Evolutionary conservation across 2,888 invertebrate genomes (phyloP).

Genomic region (Chymomyza fuscimana): DNA sequence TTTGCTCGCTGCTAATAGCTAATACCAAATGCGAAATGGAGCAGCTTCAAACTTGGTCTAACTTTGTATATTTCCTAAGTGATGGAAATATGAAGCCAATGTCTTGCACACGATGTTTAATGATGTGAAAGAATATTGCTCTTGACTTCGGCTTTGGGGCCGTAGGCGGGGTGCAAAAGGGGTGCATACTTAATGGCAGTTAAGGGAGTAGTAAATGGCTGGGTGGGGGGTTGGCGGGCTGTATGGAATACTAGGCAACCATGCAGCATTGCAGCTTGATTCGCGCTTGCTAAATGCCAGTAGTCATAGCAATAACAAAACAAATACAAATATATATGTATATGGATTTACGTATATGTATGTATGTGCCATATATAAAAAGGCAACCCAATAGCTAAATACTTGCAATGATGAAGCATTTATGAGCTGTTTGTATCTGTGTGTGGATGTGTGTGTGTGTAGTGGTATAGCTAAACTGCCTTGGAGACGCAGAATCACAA

Average conservation of each 20-base stretch:
- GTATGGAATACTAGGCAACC: no score
- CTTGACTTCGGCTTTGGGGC: constrained; percentile 50
- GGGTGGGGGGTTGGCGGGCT: no score
- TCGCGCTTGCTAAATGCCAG: neutral
- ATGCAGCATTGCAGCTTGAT: neutral
- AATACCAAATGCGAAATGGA: neutral
- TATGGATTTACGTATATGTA: no score
- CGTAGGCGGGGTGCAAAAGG: constrained; percentile 5
- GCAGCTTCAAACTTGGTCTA: neutral
- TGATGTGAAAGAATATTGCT: constrained; percentile 63
- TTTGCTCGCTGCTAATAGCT: neutral
- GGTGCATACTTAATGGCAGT: neutral
- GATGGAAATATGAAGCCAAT: neutral
- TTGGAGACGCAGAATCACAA: constrained; percentile 22
- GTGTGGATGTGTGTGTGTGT: constrained; percentile 7
- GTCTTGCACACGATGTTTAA: constrained; percentile 36
- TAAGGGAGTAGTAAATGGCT: neutral
- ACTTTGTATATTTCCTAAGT: neutral
- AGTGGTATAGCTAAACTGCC: constrained; percentile 31
- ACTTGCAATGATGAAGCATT: constrained; percentile 46
- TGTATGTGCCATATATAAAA: neutral
- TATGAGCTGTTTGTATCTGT: constrained; percentile 15
- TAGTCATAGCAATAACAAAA: neutral
- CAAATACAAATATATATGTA: no score
- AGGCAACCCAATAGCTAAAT: neutral